Conservation (phyloP, 2,888 invertebrate species). For the Eupithecia tripunctaria region DNA sequence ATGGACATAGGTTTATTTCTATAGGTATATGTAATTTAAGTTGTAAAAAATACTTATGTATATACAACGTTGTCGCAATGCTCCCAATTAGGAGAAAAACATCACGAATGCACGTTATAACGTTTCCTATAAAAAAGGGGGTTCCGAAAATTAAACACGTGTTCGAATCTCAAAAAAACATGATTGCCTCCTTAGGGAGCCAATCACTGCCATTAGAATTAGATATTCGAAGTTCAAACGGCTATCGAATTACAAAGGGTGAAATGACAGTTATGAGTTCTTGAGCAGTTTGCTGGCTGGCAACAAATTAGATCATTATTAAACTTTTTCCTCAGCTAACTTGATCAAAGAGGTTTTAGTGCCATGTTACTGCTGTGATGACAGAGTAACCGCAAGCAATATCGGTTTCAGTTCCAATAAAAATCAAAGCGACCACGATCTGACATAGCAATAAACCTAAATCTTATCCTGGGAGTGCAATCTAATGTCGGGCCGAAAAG, state of each 20-base stretch:
- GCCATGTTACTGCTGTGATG: constrained; percentile 38
- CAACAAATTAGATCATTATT: constrained; percentile 7
- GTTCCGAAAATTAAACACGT: constrained; percentile 78
- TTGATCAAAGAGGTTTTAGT: constrained; percentile 42
- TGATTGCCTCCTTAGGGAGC: constrained; percentile 83
- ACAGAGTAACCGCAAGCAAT: constrained; percentile 40
- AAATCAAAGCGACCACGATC: constrained; percentile 55
- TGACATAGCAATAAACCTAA: constrained; percentile 66
- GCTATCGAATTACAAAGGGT: constrained; percentile 78
- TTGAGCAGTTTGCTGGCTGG: constrained; percentile 33
- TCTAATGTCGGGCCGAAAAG: constrained; percentile 57
- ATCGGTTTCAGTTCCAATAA: constrained; percentile 44
- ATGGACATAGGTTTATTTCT: neutral
- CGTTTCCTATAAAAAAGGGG: constrained; percentile 76
- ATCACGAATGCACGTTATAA: constrained; percentile 52
- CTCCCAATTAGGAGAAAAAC: constrained; percentile 40
- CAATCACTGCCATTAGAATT: constrained; percentile 83
- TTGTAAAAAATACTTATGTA: neutral
- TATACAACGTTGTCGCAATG: neutral
- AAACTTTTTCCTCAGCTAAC: constrained; percentile 18
- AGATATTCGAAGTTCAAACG: constrained; percentile 80
- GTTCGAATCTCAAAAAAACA: constrained; percentile 79
- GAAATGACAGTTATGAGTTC: constrained; percentile 65
- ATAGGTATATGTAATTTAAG: neutral
- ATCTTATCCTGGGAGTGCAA: constrained; percentile 55